These are phyloP conservation scores for Seladonia tumulorum DNA, from an alignment of 2,888 invertebrate genomes.

Conservation along the genomic window DNA sequence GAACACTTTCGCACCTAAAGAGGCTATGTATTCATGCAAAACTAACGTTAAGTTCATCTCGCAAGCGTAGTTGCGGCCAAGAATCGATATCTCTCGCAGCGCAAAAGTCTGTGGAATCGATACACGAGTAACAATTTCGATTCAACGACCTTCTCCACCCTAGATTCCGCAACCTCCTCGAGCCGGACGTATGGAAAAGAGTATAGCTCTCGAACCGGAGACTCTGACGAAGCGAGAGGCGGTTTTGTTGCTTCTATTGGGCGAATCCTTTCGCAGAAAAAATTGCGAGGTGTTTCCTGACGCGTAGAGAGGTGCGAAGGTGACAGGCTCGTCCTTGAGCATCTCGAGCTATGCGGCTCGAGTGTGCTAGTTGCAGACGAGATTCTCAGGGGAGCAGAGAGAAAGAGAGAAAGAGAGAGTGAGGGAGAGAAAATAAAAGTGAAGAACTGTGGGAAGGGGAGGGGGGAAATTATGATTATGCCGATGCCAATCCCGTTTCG, in stretches of 20 bases:
- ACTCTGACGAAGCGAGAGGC: neutral
- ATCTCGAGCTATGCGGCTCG: conserved; percentile 38
- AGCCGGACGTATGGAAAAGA: neutral
- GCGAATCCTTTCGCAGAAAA: neutral
- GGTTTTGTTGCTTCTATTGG: neutral
- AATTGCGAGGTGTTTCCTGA: neutral
- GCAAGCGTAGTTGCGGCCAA: neutral
- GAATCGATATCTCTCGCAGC: neutral
- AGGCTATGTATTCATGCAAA: neutral
- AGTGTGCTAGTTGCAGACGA: conserved; percentile 51
- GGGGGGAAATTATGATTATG: conserved; percentile 72
- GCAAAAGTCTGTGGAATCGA: neutral
- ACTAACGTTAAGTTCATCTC: neutral
- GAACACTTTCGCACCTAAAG: too few species aligned
- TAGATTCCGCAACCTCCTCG: neutral
- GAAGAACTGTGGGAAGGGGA: conserved; percentile 35
- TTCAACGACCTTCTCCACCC: conserved; percentile 10
- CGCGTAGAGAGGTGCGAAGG: conserved; percentile 38
- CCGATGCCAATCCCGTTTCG: conserved; percentile 64
- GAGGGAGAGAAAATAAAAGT: neutral
- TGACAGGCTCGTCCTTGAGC: conserved; percentile 66
- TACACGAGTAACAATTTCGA: neutral
- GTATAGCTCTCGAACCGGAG: neutral
- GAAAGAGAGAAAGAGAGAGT: neutral
- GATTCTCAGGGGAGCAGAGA: conserved; percentile 51